phyloP scores from a whole-genome alignment of 2,888 invertebrate species.

The Chirona hameri region DNA sequence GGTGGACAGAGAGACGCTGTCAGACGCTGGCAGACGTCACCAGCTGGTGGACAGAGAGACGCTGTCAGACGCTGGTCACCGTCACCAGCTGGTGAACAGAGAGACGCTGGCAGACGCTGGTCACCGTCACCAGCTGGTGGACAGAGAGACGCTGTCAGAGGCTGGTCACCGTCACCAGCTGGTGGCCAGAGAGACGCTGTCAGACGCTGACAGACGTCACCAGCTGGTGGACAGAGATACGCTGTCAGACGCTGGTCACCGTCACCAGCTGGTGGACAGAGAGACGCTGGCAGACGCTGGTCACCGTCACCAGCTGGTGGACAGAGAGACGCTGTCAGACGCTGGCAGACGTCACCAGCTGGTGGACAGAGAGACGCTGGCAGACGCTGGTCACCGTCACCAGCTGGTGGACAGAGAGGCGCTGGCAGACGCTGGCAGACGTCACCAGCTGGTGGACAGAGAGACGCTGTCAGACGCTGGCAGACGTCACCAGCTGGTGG shows the following conservation, averaged over 20 bases:
- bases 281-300: no score
- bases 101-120: no score
- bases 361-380: no score
- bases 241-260: not conserved
- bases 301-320: not conserved
- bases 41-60: not conserved
- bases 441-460: no score
- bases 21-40: not conserved
- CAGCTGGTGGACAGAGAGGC: not conserved
- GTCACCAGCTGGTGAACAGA: no score
- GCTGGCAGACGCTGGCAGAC: not conserved
- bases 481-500: not conserved
- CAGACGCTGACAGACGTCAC: not conserved
- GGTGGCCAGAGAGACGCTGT: no score
- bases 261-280: no score
- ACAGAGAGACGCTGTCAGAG: not conserved
- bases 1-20: no score
- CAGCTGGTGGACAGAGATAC: not conserved
- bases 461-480: no score
- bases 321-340: not conserved
- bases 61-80: not conserved
- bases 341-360: no score
- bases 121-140: not conserved
- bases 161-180: no score
- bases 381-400: not conserved